Conservation (phyloP, 2,888 invertebrate species). For the Parnassius smintheus region DNA sequence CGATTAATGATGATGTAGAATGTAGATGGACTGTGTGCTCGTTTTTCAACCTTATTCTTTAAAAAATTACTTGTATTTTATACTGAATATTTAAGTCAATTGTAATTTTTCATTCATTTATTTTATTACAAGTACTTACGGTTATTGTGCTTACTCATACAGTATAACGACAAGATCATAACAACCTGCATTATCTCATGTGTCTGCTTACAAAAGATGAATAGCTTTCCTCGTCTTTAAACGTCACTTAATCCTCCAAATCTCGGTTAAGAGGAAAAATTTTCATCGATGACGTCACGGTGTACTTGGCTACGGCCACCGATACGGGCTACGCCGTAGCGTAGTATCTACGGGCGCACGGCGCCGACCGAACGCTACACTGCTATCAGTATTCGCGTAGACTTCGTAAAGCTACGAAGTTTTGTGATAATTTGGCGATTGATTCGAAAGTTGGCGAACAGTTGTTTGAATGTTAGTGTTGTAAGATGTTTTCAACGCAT, state of each 20-base stretch:
- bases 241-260: conserved; percentile 14
- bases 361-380: conserved; percentile 52
- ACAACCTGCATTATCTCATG: conserved; percentile 7
- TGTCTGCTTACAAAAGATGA: conserved; percentile 13
- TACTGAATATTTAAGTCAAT: too few relatives aligned
- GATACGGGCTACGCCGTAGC: conserved; percentile 49
- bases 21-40: too few relatives aligned
- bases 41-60: too few relatives aligned
- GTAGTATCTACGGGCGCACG: conserved; percentile 67
- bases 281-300: conserved; percentile 51
- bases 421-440: conserved; percentile 30
- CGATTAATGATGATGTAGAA: too few relatives aligned
- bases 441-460: too few relatives aligned
- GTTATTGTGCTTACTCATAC: not conserved
- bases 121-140: too few relatives aligned
- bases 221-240: conserved; percentile 17
- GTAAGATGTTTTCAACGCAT: too few relatives aligned
- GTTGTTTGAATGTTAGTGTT: too few relatives aligned
- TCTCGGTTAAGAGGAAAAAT: conserved; percentile 25
- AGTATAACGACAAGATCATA: conserved; percentile 1
- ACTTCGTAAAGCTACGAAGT: conserved; percentile 16
- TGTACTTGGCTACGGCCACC: conserved; percentile 51
- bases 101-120: too few relatives aligned
- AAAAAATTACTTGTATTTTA: too few relatives aligned
- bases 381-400: conserved; percentile 41